These are phyloP conservation scores for Eurytoma adleriae DNA, from an alignment of 2,888 invertebrate species.

Conservation along the genomic window DNA sequence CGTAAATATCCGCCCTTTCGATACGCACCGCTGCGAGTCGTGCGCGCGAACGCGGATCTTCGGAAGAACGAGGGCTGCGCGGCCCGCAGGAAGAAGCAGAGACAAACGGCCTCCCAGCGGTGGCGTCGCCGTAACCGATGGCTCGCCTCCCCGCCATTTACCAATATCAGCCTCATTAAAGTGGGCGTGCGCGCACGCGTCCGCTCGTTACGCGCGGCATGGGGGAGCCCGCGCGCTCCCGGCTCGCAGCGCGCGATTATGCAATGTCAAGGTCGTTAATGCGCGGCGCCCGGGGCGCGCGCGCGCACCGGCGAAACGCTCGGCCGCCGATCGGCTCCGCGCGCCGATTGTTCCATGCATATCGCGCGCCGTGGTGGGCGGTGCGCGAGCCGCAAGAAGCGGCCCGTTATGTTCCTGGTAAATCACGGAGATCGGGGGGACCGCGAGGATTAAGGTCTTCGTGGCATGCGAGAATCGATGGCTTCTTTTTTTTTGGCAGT, in stretches of 20 bases:
- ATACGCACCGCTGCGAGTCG: no score
- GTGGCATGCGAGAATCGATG: no score
- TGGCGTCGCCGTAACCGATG: background rate
- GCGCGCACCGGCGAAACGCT: constrained; percentile 20
- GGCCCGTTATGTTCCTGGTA: background rate
- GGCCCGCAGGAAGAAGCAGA: no score
- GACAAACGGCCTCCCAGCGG: no score
- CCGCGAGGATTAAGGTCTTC: no score
- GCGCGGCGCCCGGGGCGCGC: constrained; percentile 1
- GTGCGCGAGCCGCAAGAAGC: background rate
- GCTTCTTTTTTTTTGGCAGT: no score
- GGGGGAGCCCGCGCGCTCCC: background rate
- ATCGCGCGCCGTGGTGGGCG: background rate
- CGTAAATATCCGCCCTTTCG: no score
- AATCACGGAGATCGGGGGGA: no score
- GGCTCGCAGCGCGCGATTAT: constrained; percentile 35
- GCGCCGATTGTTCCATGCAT: background rate
- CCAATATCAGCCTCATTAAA: constrained; percentile 45
- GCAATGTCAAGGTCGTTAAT: constrained; percentile 52
- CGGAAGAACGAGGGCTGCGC: no score
- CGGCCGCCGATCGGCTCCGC: constrained; percentile 11
- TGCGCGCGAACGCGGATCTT: no score
- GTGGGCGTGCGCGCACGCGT: constrained; percentile 1
- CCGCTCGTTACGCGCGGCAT: background rate
- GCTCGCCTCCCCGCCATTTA: background rate